Conservation (phyloP, 2,113 vertebrate species). For the Colius striatus region DNA sequence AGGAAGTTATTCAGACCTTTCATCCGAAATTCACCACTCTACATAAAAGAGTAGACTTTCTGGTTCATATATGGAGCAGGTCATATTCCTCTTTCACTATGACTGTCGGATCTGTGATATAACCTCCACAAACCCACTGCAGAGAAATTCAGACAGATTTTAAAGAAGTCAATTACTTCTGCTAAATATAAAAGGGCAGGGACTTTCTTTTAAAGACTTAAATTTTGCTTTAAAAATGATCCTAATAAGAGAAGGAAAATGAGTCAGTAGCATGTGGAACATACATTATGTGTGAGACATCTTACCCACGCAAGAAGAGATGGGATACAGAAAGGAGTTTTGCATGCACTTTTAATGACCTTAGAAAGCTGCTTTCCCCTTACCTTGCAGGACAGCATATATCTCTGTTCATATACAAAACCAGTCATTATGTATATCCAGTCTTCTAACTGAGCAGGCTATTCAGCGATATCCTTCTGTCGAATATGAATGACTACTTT, state of each 20-base stretch:
- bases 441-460: neutral
- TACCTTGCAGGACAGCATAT: neutral
- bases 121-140: conserved; percentile 31
- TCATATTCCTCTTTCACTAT: conserved; percentile 66
- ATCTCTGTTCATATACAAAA: neutral
- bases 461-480: neutral
- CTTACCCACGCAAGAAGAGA: neutral
- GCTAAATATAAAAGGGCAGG: neutral
- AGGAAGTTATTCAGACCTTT: conserved; percentile 45
- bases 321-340: neutral
- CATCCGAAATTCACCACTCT: conserved; percentile 37
- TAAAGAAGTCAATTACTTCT: conserved; percentile 45
- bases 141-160: conserved; percentile 55
- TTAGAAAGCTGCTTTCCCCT: neutral
- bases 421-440: neutral
- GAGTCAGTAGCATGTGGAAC: conserved; percentile 44
- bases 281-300: neutral
- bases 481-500: neutral
- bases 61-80: conserved; percentile 34
- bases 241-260: conserved; percentile 51
- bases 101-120: conserved; percentile 31
- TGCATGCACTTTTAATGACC: neutral
- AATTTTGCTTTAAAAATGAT: conserved; percentile 36
- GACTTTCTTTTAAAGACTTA: conserved; percentile 6
- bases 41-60: conserved; percentile 44